Conservation (phyloP, 1,140 invertebrate genomes). For the Sycobia sp. region DNA sequence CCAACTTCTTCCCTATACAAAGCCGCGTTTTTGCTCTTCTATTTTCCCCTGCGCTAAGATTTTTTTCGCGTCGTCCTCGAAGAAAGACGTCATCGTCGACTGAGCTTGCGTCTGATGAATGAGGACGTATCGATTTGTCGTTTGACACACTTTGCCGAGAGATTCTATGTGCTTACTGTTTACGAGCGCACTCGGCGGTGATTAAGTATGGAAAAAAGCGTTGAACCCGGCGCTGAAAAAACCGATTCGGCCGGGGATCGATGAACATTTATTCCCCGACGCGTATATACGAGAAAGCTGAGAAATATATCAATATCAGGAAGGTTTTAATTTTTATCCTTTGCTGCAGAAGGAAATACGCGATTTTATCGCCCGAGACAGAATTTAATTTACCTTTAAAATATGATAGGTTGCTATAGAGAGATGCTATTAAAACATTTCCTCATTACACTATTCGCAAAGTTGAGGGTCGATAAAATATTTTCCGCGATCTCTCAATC, state of each 20-base stretch:
- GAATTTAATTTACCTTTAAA: too few relatives aligned
- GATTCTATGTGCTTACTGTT: neutral
- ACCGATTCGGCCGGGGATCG: too few relatives aligned
- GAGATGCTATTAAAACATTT: too few relatives aligned
- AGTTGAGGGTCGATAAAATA: too few relatives aligned
- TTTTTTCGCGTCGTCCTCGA: neutral
- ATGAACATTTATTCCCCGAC: neutral
- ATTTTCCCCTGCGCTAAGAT: too few relatives aligned
- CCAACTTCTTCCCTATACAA: neutral
- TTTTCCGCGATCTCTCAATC: too few relatives aligned
- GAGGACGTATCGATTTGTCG: constrained; percentile 16
- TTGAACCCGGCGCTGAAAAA: constrained; percentile 1
- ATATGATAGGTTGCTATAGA: too few relatives aligned
- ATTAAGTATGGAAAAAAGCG: constrained; percentile 1
- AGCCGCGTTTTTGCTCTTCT: too few relatives aligned
- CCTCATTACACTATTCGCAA: too few relatives aligned
- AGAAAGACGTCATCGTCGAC: constrained; percentile 1
- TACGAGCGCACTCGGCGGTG: neutral
- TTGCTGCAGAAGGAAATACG: too few relatives aligned
- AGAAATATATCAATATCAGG: neutral
- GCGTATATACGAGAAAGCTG: neutral
- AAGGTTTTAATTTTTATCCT: neutral
- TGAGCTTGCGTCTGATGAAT: constrained; percentile 25
- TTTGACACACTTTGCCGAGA: neutral
- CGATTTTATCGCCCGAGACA: too few relatives aligned